phyloP scores from a whole-genome alignment of 1,140 invertebrate species.

The Scaptomyza hsui region DNA sequence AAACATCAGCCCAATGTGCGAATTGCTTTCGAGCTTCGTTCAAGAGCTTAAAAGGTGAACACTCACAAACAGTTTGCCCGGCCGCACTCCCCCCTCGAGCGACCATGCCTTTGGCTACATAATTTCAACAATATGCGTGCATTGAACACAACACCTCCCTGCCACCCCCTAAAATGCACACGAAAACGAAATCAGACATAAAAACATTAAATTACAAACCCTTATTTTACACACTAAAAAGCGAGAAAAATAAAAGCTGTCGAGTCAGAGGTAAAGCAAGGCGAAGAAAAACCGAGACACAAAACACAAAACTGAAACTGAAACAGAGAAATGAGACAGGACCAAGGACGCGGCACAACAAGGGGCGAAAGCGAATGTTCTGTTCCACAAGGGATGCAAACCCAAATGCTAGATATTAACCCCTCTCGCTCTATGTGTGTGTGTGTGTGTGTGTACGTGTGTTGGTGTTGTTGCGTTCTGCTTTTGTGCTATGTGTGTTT shows the following conservation, averaged over 20 bases:
- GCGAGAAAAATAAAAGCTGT: slow-evolving; percentile 37
- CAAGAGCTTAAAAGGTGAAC: slow-evolving; percentile 70
- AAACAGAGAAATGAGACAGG: slow-evolving; percentile 63
- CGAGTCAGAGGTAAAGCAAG: slow-evolving; percentile 31
- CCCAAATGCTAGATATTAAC: slow-evolving; percentile 75
- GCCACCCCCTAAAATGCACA: slow-evolving; percentile 43
- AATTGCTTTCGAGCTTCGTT: slow-evolving; percentile 28
- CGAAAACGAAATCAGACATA: slow-evolving; percentile 83
- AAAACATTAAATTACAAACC: slow-evolving; percentile 84
- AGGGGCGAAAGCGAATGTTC: slow-evolving; percentile 46
- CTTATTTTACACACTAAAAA: slow-evolving; percentile 76
- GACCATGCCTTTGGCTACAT: slow-evolving; percentile 64
- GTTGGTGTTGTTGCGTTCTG: slow-evolving; percentile 36
- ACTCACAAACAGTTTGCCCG: slow-evolving; percentile 31
- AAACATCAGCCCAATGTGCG: slow-evolving; percentile 38
- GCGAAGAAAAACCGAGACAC: slow-evolving; percentile 54
- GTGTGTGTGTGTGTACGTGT: slow-evolving; percentile 34
- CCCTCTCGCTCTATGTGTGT: slow-evolving; percentile 42
- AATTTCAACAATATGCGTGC: slow-evolving; percentile 83
- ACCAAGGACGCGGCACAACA: slow-evolving; percentile 63
- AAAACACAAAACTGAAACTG: slow-evolving; percentile 67
- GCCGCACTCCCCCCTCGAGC: background rate
- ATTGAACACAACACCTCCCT: slow-evolving; percentile 43
- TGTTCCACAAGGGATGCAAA: slow-evolving; percentile 77
- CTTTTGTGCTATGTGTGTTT: slow-evolving; percentile 67